Evolutionary conservation across 37 sponge, comb jelly and placozoan genomes (phyloP), one percentile per base, ranked within the genome.

Genomic region (Dysidea cf. avara): DNA sequence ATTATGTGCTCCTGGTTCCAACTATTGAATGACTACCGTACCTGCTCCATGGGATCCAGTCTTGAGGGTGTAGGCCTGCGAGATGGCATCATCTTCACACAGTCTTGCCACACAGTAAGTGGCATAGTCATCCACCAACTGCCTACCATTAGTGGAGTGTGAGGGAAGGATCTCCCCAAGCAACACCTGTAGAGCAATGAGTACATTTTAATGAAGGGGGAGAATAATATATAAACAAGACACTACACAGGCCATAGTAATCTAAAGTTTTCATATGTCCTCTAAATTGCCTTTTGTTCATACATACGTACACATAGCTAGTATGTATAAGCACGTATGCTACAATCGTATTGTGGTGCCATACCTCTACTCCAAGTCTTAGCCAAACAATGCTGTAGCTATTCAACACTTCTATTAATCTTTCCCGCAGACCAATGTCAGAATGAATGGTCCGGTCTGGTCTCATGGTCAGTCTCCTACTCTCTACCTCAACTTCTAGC

Each of bases 301-400:
- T 32, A 55, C 31, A 36, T 26, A 39, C 48, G 60, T 28, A 57
- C 48, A 74, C n/a, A n/a, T n/a, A n/a, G n/a, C n/a, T n/a, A 17
- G 26, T 67, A 67, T 3, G 36, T 36, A 67, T 49, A 39, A 21
- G 9, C 68, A 39, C 9, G 35, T 12, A 33, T 16, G 29, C 26
- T 26, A 58, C 61, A 29, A 58, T 30, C 22, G 22, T 26, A 29
- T 29, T 30, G 26, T 58, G 61, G 20, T 49, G 37, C 24, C 58
- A 6, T 61, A 94, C 93, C 81, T 96, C 97, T 3, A 96, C 66
- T 30, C 93, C 97, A 26, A 96, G 80, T 36, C 74, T 70, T 26
- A 96, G 80, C 97, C 97, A 96, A 18, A 86, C 37, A 0, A 87
- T 90, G 61, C 89, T 80, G 80, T 96, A 96, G 28, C 72, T 74